Percentiles rank a stretch among this genome's conserved stretches.
Evolutionary conservation across 2,113 vertebrate species (phyloP).

Genomic region (Sturnira hondurensis): DNA sequence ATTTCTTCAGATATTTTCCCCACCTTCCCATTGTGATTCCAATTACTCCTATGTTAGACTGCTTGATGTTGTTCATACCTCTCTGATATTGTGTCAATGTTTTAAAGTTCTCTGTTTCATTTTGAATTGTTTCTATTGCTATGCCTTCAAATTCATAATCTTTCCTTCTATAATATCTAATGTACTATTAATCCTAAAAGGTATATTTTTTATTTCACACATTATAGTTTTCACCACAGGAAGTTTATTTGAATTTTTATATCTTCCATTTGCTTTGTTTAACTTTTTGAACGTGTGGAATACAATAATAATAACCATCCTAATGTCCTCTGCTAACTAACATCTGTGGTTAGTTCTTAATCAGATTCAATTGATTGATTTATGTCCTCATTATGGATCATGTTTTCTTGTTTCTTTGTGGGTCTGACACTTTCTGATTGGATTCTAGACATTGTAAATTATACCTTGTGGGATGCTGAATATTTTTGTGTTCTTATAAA

Average conservation of each 20-base stretch:
- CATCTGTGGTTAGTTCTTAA: constrained; percentile 68
- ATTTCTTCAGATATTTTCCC: neutral
- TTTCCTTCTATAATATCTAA: constrained; percentile 53
- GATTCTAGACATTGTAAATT: constrained; percentile 64
- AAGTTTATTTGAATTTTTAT: constrained; percentile 29
- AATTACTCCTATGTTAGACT: neutral
- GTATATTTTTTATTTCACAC: neutral
- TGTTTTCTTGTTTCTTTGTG: constrained; percentile 66
- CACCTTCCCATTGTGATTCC: neutral
- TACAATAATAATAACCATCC: constrained; percentile 59
- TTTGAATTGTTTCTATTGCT: neutral
- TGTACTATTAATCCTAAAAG: constrained; percentile 9
- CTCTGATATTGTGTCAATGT: neutral
- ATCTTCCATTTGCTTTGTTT: constrained; percentile 51
- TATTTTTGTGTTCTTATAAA: constrained; percentile 55
- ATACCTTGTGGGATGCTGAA: constrained; percentile 25
- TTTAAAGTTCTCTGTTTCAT: neutral
- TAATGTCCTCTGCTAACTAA: constrained; percentile 64
- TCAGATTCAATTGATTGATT: constrained; percentile 70
- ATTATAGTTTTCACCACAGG: neutral
- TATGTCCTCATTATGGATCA: constrained; percentile 65
- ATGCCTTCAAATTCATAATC: constrained; percentile 52
- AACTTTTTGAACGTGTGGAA: constrained; percentile 68
- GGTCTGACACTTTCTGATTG: constrained; percentile 62
- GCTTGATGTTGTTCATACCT: neutral